Evolutionary conservation across 1,140 invertebrate species (phyloP).

Genomic region (Zaprionus lachaisei): DNA sequence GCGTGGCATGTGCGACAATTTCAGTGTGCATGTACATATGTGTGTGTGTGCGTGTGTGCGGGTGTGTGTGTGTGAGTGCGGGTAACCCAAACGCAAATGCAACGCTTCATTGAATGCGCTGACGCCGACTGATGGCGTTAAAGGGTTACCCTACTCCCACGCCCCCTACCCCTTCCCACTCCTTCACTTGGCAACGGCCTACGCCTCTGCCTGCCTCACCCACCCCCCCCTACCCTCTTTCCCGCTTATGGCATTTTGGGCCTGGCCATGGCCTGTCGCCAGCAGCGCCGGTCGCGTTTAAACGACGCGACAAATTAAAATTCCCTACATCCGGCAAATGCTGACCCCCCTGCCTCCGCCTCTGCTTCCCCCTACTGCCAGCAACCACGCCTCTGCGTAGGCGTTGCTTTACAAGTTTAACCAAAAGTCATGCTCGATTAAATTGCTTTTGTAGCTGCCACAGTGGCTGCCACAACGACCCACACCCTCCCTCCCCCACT

Average conservation of each 20-base stretch:
- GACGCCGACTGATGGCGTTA: conserved; percentile 52
- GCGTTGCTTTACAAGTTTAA: conserved; percentile 82
- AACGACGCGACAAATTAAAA: conserved; percentile 83
- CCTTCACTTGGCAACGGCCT: neutral
- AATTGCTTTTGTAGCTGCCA: conserved; percentile 70
- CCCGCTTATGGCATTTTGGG: neutral
- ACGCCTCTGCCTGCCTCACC: neutral
- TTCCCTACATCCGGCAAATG: conserved; percentile 74
- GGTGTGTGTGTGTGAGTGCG: conserved; percentile 6
- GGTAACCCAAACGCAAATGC: conserved; percentile 36
- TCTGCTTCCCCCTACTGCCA: neutral
- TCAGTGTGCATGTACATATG: neutral
- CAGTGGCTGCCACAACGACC: conserved; percentile 12
- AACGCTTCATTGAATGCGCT: conserved; percentile 72
- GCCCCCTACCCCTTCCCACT: neutral
- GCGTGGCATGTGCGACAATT: conserved; percentile 40
- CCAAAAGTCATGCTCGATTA: conserved; percentile 84
- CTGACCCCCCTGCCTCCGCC: neutral
- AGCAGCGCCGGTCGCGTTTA: conserved; percentile 61
- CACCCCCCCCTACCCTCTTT: too few relatives aligned
- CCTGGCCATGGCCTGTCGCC: conserved; percentile 29
- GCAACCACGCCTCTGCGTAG: conserved; percentile 49
- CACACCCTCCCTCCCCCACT: neutral
- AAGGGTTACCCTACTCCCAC: conserved; percentile 60
- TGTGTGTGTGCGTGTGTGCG: neutral